Evolutionary conservation across 2,797 vertebrate genomes (phyloP).

Genomic region (Falco biarmicus): DNA sequence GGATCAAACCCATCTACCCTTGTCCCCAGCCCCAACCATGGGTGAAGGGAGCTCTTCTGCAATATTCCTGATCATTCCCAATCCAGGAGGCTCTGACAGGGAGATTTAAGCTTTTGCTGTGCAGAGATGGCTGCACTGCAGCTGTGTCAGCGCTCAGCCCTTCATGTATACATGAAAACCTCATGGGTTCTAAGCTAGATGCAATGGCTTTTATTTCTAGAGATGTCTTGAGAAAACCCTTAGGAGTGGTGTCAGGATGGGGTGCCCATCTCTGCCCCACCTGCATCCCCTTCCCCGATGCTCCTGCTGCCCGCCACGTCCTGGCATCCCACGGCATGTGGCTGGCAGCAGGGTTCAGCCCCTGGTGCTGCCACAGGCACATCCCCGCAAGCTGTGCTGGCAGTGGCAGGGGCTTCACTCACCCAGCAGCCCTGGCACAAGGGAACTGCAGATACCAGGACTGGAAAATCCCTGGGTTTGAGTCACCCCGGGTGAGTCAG

Average conservation of each 20-base stretch:
- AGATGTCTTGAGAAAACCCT: neutral
- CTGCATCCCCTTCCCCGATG: neutral
- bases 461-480: slow-evolving; percentile 38
- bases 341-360: neutral
- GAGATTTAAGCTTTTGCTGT: neutral
- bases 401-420: rapidly evolving
- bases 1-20: slow-evolving; percentile 15
- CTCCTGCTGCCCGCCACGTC: neutral
- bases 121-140: neutral
- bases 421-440: neutral
- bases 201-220: neutral
- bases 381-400: rapidly evolving
- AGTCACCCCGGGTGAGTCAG: neutral
- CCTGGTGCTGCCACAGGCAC: neutral
- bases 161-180: neutral
- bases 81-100: neutral
- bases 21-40: neutral
- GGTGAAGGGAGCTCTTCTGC: neutral
- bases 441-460: neutral
- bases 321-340: neutral
- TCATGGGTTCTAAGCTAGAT: neutral
- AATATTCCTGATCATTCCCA: neutral
- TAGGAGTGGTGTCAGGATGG: neutral
- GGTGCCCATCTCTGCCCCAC: neutral
- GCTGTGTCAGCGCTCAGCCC: neutral